Evolutionary conservation across 2,797 vertebrate genomes (phyloP).

Genomic region (Lophotriccus pileatus): DNA sequence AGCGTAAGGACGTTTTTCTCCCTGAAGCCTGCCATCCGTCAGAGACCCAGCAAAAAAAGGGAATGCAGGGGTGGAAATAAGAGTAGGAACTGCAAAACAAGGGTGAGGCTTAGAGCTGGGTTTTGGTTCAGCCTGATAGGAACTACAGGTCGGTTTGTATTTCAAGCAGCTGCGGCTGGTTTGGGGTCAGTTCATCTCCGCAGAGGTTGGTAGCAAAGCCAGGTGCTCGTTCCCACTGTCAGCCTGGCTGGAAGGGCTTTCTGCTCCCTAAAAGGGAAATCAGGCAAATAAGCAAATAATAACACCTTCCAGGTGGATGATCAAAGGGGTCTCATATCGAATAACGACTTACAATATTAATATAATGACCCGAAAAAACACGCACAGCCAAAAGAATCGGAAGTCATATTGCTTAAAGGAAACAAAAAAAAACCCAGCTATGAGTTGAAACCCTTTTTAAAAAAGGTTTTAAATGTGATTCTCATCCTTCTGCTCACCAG

Average conservation of each 20-base stretch:
- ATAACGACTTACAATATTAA: not conserved
- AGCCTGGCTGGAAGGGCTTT: not conserved
- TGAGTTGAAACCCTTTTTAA: slow-evolving; percentile 36
- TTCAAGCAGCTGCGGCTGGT: not conserved
- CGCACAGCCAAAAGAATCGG: not conserved
- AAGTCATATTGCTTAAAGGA: slow-evolving; percentile 60
- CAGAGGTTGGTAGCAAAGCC: not conserved
- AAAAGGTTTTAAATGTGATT: not conserved
- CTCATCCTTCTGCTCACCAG: slow-evolving; percentile 37
- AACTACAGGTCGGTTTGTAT: not conserved
- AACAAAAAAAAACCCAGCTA: slow-evolving; percentile 31
- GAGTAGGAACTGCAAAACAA: not conserved
- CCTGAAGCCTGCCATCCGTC: not conserved
- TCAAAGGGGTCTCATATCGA: not conserved
- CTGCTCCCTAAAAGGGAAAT: not conserved
- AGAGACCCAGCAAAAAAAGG: not conserved
- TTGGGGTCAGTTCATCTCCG: not conserved
- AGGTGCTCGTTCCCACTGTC: not conserved
- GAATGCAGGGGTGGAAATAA: not conserved
- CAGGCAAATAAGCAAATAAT: not conserved
- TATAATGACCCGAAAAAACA: slow-evolving; percentile 13
- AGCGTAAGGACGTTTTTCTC: not conserved
- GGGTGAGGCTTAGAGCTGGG: not conserved
- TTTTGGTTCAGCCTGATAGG: not conserved
- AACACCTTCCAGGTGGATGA: not conserved